These are phyloP conservation scores for Myiotriccus ornatus DNA, from an alignment of 2,797 vertebrate species.

Conservation along the genomic window DNA sequence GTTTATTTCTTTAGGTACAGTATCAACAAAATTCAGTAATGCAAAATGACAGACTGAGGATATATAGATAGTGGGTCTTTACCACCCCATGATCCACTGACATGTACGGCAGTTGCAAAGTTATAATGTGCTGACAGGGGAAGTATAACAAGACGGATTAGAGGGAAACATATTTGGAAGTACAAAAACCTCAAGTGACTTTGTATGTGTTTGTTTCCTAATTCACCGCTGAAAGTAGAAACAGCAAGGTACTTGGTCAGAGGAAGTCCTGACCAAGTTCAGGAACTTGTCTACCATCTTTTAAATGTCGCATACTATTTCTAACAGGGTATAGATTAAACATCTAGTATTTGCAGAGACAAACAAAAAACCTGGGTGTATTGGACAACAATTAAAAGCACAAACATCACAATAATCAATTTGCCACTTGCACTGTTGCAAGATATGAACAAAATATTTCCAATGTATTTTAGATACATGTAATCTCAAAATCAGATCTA, in stretches of 20 bases:
- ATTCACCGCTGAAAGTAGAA: neutral
- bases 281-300: neutral
- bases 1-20: neutral
- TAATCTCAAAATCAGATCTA: neutral
- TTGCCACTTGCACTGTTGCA: neutral
- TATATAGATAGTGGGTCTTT: neutral
- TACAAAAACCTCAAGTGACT: neutral
- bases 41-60: neutral
- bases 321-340: neutral
- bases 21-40: neutral
- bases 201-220: neutral
- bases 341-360: neutral
- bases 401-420: neutral
- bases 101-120: neutral
- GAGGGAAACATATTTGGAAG: neutral
- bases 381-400: neutral
- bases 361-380: neutral
- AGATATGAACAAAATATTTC: neutral
- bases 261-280: neutral
- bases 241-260: neutral
- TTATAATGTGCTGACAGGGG: neutral
- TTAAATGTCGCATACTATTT: neutral
- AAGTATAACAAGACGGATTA: neutral
- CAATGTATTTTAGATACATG: neutral
- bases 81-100: rapidly evolving